Evolutionary conservation across 1,140 invertebrate genomes (phyloP), one percentile per base, ranked within the genome.

Genomic region (Zeugodacus cucurbitae): DNA sequence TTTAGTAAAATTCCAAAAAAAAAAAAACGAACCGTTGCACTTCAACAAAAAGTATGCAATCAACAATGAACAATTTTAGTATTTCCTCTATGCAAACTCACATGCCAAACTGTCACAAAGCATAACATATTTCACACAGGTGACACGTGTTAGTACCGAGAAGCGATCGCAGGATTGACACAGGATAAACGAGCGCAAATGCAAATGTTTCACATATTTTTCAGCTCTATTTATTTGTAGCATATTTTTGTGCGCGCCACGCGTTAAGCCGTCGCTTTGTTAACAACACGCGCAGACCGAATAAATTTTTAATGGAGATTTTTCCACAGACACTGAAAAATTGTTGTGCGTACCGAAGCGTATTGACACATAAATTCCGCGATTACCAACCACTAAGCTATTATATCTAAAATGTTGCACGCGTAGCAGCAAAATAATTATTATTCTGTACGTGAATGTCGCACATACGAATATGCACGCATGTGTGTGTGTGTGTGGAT

Each of bases 111-210:
- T 86, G 32, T 86, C 82, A 64, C 64, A 88, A 57, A 89, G 87
- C 74, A 88, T 67, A 87, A 88, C 86, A 88, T 87, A 88, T 87
- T 88, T 87, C 54, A 88, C 78, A 86, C 88, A 88, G 29, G 86
- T 86, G 59, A 70, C 29, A 14, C 82, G 58, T 37, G 82, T 88
- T 88, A 88, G 82, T 54, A 88, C 88, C 22, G 64, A 82, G 34
- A 54, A 86, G 32, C 29, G 41, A 70, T 86, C 37, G n/a, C 64
- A 67, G 64, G 59, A 67, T 44, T 87, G 86, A 67, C 64, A 67
- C 41, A 88, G 59, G 41, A 62, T 88, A 41, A 86, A 88, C 7
- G 88, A 57, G 41, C 82, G 58, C 20, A 86, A 70, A 88, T 88
- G 82, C n/a, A 88, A 86, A 70, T 88, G 88, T 58, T 86, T 86